Conservation (phyloP, 2,113 vertebrate species). For the Acinonyx jubatus region DNA sequence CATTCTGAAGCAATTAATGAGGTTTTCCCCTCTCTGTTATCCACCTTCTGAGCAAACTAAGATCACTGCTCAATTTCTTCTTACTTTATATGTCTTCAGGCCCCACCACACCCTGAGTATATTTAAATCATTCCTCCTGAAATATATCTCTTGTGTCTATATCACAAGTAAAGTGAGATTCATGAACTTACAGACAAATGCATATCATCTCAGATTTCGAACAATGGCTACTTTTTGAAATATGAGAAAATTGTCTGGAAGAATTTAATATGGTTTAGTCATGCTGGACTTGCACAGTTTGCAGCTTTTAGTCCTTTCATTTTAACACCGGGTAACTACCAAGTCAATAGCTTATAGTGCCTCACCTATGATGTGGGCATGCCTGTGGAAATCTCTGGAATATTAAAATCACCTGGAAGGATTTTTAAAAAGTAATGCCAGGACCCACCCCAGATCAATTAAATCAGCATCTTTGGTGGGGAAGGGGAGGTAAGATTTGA, state of each 20-base stretch:
- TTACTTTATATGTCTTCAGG: neutral
- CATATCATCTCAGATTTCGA: constrained; percentile 53
- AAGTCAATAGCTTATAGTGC: constrained; percentile 13
- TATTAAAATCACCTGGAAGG: neutral
- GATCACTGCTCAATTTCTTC: constrained; percentile 21
- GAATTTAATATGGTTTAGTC: constrained; percentile 41
- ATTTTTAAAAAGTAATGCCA: neutral
- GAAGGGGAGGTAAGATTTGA: neutral
- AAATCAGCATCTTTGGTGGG: neutral
- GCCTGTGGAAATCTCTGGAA: neutral
- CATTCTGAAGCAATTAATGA: constrained; percentile 19
- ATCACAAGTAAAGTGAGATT: constrained; percentile 49
- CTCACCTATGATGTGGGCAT: neutral
- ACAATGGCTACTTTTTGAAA: constrained; percentile 50
- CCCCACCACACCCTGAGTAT: neutral
- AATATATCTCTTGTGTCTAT: neutral
- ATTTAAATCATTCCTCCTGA: constrained; percentile 48
- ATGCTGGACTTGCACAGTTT: constrained; percentile 31
- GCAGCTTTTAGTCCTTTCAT: neutral
- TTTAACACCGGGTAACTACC: constrained; percentile 34
- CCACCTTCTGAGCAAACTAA: constrained; percentile 24
- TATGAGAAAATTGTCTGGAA: constrained; percentile 44
- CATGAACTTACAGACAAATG: constrained; percentile 36
- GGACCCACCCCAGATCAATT: neutral
- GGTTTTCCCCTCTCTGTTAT: neutral